phyloP scores from a whole-genome alignment of 2,888 invertebrate species.

The Leptinotarsa juncta region DNA sequence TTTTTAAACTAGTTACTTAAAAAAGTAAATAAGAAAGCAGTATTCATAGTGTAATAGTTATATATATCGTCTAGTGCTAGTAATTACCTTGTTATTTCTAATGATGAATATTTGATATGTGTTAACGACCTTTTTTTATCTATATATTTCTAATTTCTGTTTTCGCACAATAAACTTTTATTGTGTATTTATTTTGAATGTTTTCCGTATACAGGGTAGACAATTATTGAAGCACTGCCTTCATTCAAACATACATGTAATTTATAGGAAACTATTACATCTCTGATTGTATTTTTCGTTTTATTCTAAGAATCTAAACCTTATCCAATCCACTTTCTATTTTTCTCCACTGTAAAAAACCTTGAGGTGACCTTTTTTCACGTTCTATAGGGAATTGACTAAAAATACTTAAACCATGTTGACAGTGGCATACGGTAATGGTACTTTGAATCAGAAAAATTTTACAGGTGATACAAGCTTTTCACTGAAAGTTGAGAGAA shows the following conservation, averaged over 20 bases:
- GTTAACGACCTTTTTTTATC: constrained; percentile 20
- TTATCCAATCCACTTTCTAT: background rate
- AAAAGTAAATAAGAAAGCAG: constrained; percentile 43
- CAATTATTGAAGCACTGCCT: constrained; percentile 47
- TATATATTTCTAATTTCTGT: constrained; percentile 36
- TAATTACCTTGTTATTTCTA: constrained; percentile 32
- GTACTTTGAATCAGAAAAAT: too few relatives aligned
- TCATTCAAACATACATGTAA: constrained; percentile 44
- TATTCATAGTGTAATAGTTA: constrained; percentile 44
- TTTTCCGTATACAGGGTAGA: constrained; percentile 48
- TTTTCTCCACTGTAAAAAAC: background rate
- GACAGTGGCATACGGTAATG: too few relatives aligned
- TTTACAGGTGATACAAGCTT: too few relatives aligned
- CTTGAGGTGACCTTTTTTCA: too few relatives aligned
- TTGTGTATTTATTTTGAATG: constrained; percentile 36
- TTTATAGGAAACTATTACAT: constrained; percentile 47
- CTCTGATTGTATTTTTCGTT: constrained; percentile 40
- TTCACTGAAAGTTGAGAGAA: too few relatives aligned
- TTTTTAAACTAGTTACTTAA: constrained; percentile 35
- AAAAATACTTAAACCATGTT: too few relatives aligned
- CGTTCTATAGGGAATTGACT: too few relatives aligned
- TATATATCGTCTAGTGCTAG: constrained; percentile 27
- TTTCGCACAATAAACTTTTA: constrained; percentile 42
- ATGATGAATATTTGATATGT: constrained; percentile 27
- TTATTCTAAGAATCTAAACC: constrained; percentile 11